These are phyloP conservation scores for Marronus borbonicus DNA, from an alignment of 2,888 invertebrate species.

Conservation along the genomic window DNA sequence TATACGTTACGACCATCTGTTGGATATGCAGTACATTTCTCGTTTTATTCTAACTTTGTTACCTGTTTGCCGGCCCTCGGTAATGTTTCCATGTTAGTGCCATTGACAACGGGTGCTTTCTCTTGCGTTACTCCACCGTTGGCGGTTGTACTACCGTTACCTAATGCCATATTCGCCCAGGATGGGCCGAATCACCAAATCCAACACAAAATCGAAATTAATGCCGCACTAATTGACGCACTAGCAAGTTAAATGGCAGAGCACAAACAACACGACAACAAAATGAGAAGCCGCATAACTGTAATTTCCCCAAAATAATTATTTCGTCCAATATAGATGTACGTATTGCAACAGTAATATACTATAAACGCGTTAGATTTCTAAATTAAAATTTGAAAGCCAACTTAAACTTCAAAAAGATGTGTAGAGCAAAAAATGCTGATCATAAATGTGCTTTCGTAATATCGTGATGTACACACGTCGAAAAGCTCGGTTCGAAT, in stretches of 20 bases:
- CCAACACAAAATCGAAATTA: slow-evolving; percentile 24
- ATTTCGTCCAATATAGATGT: not conserved
- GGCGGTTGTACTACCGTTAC: slow-evolving; percentile 67
- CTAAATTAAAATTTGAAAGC: not conserved
- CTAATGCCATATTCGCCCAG: slow-evolving; percentile 66
- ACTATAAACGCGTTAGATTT: not conserved
- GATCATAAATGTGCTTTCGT: slow-evolving; percentile 4
- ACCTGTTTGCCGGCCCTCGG: slow-evolving; percentile 76
- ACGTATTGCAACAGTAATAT: not conserved
- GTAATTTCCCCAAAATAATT: slow-evolving; percentile 29
- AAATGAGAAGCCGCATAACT: slow-evolving; percentile 45
- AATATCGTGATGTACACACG: slow-evolving; percentile 41
- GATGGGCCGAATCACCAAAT: slow-evolving; percentile 19
- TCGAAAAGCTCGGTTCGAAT: slow-evolving; percentile 46
- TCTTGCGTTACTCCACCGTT: slow-evolving; percentile 70
- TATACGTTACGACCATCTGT: not conserved
- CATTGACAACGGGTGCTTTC: slow-evolving; percentile 76
- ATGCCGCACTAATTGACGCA: slow-evolving; percentile 29
- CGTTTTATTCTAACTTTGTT: slow-evolving; percentile 53
- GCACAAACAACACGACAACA: slow-evolving; percentile 39
- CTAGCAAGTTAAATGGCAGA: slow-evolving; percentile 31
- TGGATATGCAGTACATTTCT: not conserved
- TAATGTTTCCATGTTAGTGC: slow-evolving; percentile 75
- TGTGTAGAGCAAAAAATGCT: not conserved
- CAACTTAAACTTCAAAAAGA: slow-evolving; percentile 10